phyloP scores from a whole-genome alignment of 2,113 vertebrate genomes.

The Galbula dea region DNA sequence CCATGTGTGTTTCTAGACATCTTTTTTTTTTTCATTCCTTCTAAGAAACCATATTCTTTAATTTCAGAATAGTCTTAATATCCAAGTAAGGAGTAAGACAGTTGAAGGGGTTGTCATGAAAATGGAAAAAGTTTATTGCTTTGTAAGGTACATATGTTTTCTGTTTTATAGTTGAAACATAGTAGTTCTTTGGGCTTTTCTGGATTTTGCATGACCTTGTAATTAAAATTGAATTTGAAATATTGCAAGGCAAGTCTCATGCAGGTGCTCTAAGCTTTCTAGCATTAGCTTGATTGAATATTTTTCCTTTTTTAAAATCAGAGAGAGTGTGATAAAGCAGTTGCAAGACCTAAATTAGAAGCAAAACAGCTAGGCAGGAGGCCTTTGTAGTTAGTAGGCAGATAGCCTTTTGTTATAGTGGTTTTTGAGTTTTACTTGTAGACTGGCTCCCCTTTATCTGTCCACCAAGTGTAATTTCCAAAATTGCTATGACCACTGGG shows the following conservation, averaged over 20 bases:
- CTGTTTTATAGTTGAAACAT: not conserved
- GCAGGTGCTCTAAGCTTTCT: not conserved
- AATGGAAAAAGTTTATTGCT: not conserved
- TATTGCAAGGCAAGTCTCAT: not conserved
- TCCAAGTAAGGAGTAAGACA: not conserved
- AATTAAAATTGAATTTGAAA: not conserved
- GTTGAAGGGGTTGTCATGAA: not conserved
- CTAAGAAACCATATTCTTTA: not conserved
- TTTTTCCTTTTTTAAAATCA: not conserved
- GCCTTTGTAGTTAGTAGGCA: not conserved
- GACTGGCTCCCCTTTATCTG: not conserved
- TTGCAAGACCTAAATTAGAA: not conserved
- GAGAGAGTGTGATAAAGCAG: not conserved
- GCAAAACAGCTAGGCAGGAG: not conserved
- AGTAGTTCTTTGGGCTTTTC: not conserved
- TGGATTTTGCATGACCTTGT: not conserved
- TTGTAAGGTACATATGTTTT: not conserved
- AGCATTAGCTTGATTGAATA: not conserved
- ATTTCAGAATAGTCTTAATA: not conserved
- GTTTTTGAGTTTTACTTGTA: not conserved
- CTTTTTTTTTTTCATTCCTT: not conserved
- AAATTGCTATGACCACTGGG: not conserved
- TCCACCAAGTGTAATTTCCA: not conserved
- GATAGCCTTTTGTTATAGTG: not conserved
- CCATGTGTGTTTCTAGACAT: rapidly evolving